Base-by-base conservation (phyloP, 2,113 vertebrate species). In the Rhodinocichla rosea region DNA sequence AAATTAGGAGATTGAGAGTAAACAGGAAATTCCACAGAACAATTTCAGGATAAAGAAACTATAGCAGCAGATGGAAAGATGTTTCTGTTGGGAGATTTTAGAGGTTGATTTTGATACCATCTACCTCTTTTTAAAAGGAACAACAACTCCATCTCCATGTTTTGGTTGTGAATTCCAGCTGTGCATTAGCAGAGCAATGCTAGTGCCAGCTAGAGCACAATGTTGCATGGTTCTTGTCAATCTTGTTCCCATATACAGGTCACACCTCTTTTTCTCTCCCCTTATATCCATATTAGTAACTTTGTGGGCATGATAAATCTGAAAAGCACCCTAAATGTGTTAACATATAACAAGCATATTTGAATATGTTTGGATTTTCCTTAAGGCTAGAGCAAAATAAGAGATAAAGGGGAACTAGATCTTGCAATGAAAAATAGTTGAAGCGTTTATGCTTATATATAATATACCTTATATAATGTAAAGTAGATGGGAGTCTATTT, bases 11-110 rank as follows among this genome's bases (percentile, higher is more conserved):
- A 77, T 90, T 89, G 67, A 94, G 95, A 92, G 82, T 96, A 97
- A 97, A 97, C 96, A 97, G 97, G 96, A 97, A 97, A 97, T 97
- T 97, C 97, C 97, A 95, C 83, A 96, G 95, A 97, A 97, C 95
- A 95, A 96, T 97, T 96, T 97, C 95, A 96, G 95, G 94, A 97
- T 95, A 97, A 94, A 96, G 93, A 95, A 95, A 94, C 94, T 96
- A 94, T 95, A 96, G 96, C 89, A 89, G 85, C 92, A 96, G 94
- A 97, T 97, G 94, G 95, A 93, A 96, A 96, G 96, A 96, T 94
- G 94, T 93, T 94, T 95, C 93, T 93, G 67, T 63, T 94, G 71
- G 79, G 78, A 94, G 69, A 87, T 89, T 96, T 94, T 84, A 87
- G 69, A 83, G 73, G 76, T 71, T 97, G 70, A 83, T 47, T 87